Percentiles rank a stretch among this genome's conserved stretches.
Conservation (phyloP, 2,113 vertebrate genomes). For the Caranx melampygus region DNA sequence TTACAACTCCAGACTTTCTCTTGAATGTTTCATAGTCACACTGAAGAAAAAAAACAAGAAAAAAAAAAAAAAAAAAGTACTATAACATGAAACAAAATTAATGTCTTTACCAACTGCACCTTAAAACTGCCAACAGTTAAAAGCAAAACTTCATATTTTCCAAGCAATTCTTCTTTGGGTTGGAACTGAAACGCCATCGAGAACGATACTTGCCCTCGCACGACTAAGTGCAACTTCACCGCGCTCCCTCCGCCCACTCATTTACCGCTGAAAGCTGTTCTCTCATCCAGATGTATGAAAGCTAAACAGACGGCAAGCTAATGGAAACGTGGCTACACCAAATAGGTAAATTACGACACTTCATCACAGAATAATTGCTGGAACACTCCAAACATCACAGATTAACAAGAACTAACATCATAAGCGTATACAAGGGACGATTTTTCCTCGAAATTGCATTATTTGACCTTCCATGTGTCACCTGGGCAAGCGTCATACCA, state of each 20-base stretch:
- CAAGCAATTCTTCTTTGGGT: slow-evolving; percentile 30
- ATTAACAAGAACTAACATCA: slow-evolving; percentile 58
- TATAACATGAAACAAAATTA: not conserved
- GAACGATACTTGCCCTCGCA: not conserved
- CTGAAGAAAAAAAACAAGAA: not conserved
- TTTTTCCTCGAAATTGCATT: slow-evolving; percentile 37
- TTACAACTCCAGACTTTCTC: slow-evolving; percentile 1
- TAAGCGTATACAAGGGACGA: slow-evolving; percentile 40
- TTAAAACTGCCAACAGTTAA: slow-evolving; percentile 8
- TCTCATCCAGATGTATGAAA: slow-evolving; percentile 36
- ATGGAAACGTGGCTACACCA: slow-evolving; percentile 47
- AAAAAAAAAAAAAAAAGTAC: not conserved
- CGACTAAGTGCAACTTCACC: not conserved
- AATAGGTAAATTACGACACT: slow-evolving; percentile 54
- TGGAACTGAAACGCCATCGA: slow-evolving; percentile 8
- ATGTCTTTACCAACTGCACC: slow-evolving; percentile 12
- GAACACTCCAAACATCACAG: slow-evolving; percentile 45
- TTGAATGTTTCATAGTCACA: not conserved
- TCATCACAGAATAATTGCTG: slow-evolving; percentile 59
- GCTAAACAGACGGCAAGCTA: slow-evolving; percentile 38
- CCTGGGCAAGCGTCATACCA: slow-evolving; percentile 29
- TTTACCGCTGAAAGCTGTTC: slow-evolving; percentile 28
- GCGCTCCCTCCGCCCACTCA: slow-evolving; percentile 15
- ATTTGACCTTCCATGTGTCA: slow-evolving; percentile 38
- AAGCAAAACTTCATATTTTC: slow-evolving; percentile 44